These are phyloP conservation scores for Aricia agestis DNA, from an alignment of 1,140 invertebrate genomes.

Conservation along the genomic window DNA sequence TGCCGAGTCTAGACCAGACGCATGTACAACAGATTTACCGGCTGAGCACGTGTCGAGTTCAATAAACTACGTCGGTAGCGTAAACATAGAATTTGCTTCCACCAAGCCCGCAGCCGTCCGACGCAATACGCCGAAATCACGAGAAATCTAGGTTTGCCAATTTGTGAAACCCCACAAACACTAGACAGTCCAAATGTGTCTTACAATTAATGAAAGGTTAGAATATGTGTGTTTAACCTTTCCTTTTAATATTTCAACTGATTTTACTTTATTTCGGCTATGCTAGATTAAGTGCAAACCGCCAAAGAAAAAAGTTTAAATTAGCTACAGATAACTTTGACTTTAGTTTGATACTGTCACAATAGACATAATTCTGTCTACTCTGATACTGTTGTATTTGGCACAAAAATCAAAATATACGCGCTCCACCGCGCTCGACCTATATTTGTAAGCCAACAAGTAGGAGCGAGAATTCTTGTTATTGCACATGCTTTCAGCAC, in stretches of 20 bases:
- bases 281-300: too few relatives aligned
- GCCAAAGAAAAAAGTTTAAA: too few relatives aligned
- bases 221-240: too few relatives aligned
- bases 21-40: slow-evolving; percentile 1
- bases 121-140: too few relatives aligned
- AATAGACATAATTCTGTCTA: too few relatives aligned
- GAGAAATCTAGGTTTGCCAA: too few relatives aligned
- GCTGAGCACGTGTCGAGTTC: background rate
- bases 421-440: background rate
- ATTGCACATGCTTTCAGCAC: background rate
- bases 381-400: background rate
- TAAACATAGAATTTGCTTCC: background rate
- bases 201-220: too few relatives aligned
- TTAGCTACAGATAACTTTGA: background rate
- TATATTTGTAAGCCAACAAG: background rate
- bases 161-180: too few relatives aligned
- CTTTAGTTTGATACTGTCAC: too few relatives aligned
- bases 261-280: too few relatives aligned
- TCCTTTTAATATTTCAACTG: too few relatives aligned
- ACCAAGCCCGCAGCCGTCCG: background rate
- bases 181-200: too few relatives aligned
- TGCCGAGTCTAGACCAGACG: background rate
- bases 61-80: background rate
- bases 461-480: background rate
- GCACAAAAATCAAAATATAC: background rate